A percentile compares a stretch with the other conserved stretches of the same genome.
phyloP scores from a whole-genome alignment of 2,113 vertebrate genomes.

The Rynchops niger region DNA sequence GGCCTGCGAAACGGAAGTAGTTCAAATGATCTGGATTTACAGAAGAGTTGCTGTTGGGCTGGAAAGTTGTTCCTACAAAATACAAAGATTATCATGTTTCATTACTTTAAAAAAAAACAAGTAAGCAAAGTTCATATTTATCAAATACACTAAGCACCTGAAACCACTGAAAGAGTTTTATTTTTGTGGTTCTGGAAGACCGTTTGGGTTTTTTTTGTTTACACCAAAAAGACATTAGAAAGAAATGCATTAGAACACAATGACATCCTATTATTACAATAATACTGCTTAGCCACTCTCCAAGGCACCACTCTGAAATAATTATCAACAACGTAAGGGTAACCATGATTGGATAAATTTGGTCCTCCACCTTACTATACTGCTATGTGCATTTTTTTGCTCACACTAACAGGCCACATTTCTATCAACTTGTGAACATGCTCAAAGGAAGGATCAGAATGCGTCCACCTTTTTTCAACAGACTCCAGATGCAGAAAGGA shows the following conservation, averaged over 20 bases:
- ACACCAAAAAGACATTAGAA: neutral
- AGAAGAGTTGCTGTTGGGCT: constrained; percentile 98
- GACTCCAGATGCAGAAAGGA: neutral
- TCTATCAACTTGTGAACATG: neutral
- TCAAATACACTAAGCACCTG: neutral
- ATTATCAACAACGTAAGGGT: neutral
- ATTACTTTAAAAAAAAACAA: neutral
- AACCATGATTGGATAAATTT: neutral
- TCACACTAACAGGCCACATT: neutral
- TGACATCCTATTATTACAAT: neutral
- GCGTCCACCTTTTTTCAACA: neutral
- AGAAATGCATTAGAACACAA: neutral
- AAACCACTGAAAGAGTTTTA: neutral
- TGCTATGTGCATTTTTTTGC: neutral
- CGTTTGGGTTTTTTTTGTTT: neutral
- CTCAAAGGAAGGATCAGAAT: neutral
- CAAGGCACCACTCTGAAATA: neutral
- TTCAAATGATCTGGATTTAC: constrained; percentile 98
- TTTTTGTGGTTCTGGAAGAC: neutral
- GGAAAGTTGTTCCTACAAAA: constrained; percentile 93
- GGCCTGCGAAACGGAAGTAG: constrained; percentile 95
- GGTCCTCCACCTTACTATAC: neutral
- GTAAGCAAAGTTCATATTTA: neutral
- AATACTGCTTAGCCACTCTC: neutral
- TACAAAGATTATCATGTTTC: neutral